A percentile compares a stretch with the other conserved stretches of the same genome.
phyloP scores from a whole-genome alignment of 2,797 vertebrate genomes.

The Coregonus suidteri region DNA sequence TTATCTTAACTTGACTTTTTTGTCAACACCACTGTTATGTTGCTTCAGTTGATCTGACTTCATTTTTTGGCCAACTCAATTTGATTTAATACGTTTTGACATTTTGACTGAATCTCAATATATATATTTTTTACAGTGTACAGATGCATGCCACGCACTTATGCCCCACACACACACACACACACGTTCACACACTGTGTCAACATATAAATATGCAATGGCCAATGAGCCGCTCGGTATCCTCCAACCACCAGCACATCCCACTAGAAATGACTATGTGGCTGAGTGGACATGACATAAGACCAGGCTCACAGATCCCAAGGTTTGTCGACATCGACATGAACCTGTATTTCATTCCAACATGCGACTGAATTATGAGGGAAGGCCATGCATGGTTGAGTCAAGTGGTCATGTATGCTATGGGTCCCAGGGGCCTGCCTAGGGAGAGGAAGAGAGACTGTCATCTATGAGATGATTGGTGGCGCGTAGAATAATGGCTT shows the following conservation, averaged over 20 bases:
- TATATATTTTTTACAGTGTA: too few relatives aligned
- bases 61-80: too few relatives aligned
- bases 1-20: too few relatives aligned
- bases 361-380: conserved; percentile 50
- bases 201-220: conserved; percentile 1
- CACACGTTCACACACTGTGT: conserved; percentile 8
- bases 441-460: conserved; percentile 19
- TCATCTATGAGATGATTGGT: background rate
- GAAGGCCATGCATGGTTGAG: conserved; percentile 53
- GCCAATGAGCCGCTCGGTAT: background rate
- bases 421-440: conserved; percentile 11
- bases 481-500: conserved; percentile 36
- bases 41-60: too few relatives aligned
- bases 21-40: too few relatives aligned
- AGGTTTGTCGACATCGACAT: conserved; percentile 21
- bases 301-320: background rate
- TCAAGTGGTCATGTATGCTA: background rate
- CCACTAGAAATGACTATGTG: background rate
- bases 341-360: conserved; percentile 35
- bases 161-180: background rate
- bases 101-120: too few relatives aligned
- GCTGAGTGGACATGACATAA: background rate
- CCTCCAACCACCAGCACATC: background rate
- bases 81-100: too few relatives aligned
- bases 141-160: background rate